Evolutionary conservation across 2,797 vertebrate species (phyloP).

Genomic region (Schizothorax lantsangensis): DNA sequence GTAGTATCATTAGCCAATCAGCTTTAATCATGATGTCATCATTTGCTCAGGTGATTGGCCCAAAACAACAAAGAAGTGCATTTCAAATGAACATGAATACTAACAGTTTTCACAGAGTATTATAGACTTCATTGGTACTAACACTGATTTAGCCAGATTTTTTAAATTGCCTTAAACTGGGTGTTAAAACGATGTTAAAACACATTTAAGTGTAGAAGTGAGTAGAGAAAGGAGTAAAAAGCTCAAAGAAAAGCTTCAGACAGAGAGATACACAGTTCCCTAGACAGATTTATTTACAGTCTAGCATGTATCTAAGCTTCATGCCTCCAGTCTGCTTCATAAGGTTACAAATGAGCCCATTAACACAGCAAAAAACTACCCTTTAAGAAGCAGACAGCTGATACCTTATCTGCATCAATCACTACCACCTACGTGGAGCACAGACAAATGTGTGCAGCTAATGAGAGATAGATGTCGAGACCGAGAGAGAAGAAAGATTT

Average conservation of each 20-base stretch:
- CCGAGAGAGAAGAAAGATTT: neutral
- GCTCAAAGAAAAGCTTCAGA: neutral
- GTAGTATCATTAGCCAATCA: neutral
- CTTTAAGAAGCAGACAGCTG: constrained; percentile 49
- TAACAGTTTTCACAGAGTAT: neutral
- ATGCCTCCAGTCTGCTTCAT: constrained; percentile 30
- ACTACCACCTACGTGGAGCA: constrained; percentile 12
- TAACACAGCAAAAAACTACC: constrained; percentile 44
- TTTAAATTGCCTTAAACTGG: neutral
- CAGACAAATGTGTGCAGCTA: neutral
- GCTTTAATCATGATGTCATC: neutral
- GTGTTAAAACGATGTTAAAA: neutral
- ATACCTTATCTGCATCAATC: constrained; percentile 40
- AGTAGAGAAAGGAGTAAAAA: neutral
- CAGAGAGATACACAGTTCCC: constrained; percentile 26
- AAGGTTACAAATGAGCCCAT: constrained; percentile 56
- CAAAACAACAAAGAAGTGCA: neutral
- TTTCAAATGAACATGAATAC: no score
- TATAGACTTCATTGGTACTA: neutral
- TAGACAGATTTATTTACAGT: constrained; percentile 49
- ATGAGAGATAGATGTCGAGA: neutral
- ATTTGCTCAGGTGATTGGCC: neutral
- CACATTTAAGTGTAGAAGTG: neutral
- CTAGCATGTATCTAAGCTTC: constrained; percentile 40
- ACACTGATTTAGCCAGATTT: neutral